Evolutionary conservation across 2,797 vertebrate genomes (phyloP).

Genomic region (Picus viridis): DNA sequence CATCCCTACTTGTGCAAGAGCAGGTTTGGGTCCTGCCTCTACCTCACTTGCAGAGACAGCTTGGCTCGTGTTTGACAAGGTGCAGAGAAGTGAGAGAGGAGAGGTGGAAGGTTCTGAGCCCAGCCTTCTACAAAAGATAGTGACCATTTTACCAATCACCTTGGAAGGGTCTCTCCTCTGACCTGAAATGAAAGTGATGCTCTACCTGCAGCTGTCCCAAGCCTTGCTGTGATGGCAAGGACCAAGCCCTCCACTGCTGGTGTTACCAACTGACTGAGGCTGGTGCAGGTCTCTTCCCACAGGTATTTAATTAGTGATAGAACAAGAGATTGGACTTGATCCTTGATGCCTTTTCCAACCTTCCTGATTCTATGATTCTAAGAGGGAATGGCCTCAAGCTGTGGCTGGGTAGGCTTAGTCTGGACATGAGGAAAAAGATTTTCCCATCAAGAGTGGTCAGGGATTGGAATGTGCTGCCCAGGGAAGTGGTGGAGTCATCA

Average conservation of each 20-base stretch:
- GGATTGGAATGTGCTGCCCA: too few species aligned
- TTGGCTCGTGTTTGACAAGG: background rate
- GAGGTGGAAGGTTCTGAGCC: background rate
- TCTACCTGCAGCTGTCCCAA: background rate
- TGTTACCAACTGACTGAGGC: background rate
- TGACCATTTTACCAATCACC: background rate
- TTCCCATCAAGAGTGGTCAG: too few species aligned
- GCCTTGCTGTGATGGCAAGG: background rate
- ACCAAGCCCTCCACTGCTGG: background rate
- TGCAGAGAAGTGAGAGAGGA: background rate
- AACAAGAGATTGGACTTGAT: too few species aligned
- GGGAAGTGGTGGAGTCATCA: too few species aligned
- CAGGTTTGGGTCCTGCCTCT: background rate
- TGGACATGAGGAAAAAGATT: too few species aligned
- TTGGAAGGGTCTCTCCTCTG: background rate
- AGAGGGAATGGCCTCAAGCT: too few species aligned
- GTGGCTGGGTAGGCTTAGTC: too few species aligned
- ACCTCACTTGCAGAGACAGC: background rate
- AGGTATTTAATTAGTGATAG: too few species aligned
- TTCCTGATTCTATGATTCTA: too few species aligned
- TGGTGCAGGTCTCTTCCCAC: too few species aligned
- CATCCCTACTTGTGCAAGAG: background rate
- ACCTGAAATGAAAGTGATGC: background rate
- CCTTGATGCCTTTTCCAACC: too few species aligned
- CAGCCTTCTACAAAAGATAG: background rate